phyloP scores from a whole-genome alignment of 2,888 invertebrate species.

The Coelopa pilipes region DNA sequence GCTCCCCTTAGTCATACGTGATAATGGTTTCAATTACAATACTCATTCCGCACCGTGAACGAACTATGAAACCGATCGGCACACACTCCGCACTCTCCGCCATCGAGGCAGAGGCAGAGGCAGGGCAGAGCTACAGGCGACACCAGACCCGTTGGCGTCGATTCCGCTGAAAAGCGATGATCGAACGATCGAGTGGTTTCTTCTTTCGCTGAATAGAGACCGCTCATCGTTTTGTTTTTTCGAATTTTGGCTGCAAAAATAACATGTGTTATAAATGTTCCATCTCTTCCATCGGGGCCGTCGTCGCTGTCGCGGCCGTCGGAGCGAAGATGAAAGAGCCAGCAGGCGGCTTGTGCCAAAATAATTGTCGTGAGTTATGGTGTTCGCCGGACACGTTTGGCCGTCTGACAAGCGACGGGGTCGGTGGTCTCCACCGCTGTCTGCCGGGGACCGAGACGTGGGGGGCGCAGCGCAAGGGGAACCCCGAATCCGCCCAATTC shows the following conservation, averaged over 20 bases:
- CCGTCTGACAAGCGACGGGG: background rate
- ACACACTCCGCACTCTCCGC: background rate
- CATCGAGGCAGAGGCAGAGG: background rate
- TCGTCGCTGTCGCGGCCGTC: too few relatives aligned
- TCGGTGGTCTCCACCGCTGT: background rate
- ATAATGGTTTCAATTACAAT: constrained; percentile 2
- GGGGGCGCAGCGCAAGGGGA: too few relatives aligned
- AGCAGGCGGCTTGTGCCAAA: constrained; percentile 2
- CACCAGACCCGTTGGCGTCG: constrained; percentile 37
- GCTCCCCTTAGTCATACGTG: background rate
- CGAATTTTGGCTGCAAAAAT: too few relatives aligned
- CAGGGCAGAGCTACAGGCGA: constrained; percentile 6
- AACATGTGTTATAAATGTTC: too few relatives aligned
- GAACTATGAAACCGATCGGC: too few relatives aligned
- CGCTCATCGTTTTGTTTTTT: too few relatives aligned
- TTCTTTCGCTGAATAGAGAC: too few relatives aligned
- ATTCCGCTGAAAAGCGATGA: constrained; percentile 5
- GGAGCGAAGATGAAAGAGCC: background rate
- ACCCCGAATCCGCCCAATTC: too few relatives aligned
- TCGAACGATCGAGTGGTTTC: background rate
- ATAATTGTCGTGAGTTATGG: constrained; percentile 16
- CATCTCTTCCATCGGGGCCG: too few relatives aligned
- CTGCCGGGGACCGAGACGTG: too few relatives aligned
- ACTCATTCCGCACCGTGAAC: background rate
- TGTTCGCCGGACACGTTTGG: background rate